Base-by-base conservation (phyloP, 2,888 invertebrate species). In the Linnaemya tessellans region DNA sequence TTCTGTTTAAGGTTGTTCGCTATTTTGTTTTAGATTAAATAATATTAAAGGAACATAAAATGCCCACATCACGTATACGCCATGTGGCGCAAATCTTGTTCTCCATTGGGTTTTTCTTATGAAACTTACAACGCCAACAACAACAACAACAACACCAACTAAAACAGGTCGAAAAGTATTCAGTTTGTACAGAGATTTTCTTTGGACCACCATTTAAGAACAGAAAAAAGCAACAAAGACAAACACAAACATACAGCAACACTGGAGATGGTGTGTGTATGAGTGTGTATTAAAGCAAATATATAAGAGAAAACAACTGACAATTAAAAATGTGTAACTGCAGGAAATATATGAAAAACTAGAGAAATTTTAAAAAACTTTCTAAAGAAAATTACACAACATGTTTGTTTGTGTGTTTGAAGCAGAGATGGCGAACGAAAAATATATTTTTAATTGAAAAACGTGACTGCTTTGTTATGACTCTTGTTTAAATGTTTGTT, bases 391-490 rank as follows among this genome's bases (percentile, higher is more conserved):
- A n/a, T 62, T 15, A 18, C 30, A 30, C 30, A 30, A 30, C 30
- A 30, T 30, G 30, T 30, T 30, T 30, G 30, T 30, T 30, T 30
- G n/a, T n/a, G n/a, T n/a, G 30, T 30, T 30, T 30, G 30, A 30
- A 30, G 30, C 30, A 5, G 3, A 30, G 30, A 30, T 3, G 3
- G 3, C 3, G 2, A 30, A 30, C n/a, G 38, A 22, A 38, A 62
- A 64, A 89, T 86, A 87, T 87, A 87, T 41, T 89, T 91, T 91
- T 91, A 91, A 91, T 91, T 91, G 89, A 90, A 91, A 90, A 90
- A 90, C 90, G 90, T 90, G 90, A 88, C 87, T 79, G 67, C 20
- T 68, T 68, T 77, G 46, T 30, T 60, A 67, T 74, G 80, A 43
- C 30, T 30, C 64, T 74, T 74, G 56, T 18, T 22, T n/a, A 13